Evolutionary conservation across 2,888 invertebrate species (phyloP).

Genomic region (Hirtodrosophila alboralis): DNA sequence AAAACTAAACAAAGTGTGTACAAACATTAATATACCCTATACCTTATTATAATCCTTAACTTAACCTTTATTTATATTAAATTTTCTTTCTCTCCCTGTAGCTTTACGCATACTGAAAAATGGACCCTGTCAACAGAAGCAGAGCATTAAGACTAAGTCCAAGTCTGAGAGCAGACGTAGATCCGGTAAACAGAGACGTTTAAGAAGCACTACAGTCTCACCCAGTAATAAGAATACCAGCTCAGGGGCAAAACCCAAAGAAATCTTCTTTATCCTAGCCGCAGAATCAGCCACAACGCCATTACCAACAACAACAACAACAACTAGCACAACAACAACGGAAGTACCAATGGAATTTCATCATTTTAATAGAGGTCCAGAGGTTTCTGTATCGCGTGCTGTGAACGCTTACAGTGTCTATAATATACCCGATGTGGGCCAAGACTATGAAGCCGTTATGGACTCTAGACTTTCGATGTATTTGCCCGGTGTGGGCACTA

Average conservation of each 20-base stretch:
- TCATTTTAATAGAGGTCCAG: conserved; percentile 17
- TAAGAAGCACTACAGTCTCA: neutral
- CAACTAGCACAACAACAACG: conserved; percentile 10
- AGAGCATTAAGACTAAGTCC: neutral
- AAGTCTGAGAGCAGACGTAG: conserved; percentile 11
- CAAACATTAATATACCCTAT: neutral
- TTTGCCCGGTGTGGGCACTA: conserved; percentile 53
- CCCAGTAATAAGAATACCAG: neutral
- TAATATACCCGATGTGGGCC: conserved; percentile 58
- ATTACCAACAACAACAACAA: conserved; percentile 8
- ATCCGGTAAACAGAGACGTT: conserved; percentile 18
- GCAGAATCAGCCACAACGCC: neutral
- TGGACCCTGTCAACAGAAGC: conserved; percentile 36
- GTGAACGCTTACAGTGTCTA: conserved; percentile 55
- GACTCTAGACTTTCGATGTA: conserved; percentile 55
- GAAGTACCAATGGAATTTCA: conserved; percentile 40
- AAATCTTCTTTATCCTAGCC: neutral
- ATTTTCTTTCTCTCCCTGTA: too few relatives aligned
- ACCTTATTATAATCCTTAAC: neutral
- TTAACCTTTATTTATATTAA: too few relatives aligned
- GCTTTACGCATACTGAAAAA: conserved; percentile 44
- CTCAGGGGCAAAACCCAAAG: neutral
- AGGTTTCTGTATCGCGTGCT: conserved; percentile 50
- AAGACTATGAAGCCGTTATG: conserved; percentile 44
- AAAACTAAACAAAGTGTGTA: conserved; percentile 47